Evolutionary conservation across 2,113 vertebrate species (phyloP).

Genomic region (Vidua macroura): DNA sequence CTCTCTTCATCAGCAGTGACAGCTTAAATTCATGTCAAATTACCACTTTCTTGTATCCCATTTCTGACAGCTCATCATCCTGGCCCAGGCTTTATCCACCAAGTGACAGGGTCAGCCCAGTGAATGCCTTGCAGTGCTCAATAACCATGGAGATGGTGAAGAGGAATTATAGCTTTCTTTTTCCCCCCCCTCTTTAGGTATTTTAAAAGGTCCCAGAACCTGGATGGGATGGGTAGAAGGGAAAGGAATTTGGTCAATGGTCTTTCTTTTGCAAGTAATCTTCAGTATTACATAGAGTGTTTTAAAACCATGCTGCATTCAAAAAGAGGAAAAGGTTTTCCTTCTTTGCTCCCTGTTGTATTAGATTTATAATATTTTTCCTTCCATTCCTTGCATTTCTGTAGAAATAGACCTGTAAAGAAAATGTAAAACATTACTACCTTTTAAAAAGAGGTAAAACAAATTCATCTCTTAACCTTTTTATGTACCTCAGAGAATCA

Average conservation of each 20-base stretch:
- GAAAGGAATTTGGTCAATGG: neutral
- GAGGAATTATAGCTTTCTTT: neutral
- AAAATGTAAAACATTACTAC: neutral
- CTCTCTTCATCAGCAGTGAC: neutral
- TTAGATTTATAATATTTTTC: neutral
- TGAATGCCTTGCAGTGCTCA: neutral
- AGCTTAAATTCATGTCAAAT: neutral
- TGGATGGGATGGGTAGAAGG: neutral
- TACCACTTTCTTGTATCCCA: neutral
- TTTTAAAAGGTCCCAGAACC: neutral
- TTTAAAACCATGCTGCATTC: neutral
- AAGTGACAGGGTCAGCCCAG: neutral
- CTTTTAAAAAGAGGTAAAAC: conserved; percentile 28
- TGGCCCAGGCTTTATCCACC: neutral
- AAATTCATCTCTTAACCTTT: conserved; percentile 29
- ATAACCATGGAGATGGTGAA: neutral
- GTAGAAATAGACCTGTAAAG: neutral
- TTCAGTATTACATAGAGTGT: neutral
- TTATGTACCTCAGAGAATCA: neutral
- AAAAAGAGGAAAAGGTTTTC: neutral
- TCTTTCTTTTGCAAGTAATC: neutral
- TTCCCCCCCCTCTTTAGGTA: neutral
- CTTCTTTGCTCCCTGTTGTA: neutral
- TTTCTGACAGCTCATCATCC: neutral
- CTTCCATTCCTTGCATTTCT: neutral